Evolutionary conservation across 2,113 vertebrate genomes (phyloP), one percentile per base, ranked within the genome.

Genomic region (Daubentonia madagascariensis): DNA sequence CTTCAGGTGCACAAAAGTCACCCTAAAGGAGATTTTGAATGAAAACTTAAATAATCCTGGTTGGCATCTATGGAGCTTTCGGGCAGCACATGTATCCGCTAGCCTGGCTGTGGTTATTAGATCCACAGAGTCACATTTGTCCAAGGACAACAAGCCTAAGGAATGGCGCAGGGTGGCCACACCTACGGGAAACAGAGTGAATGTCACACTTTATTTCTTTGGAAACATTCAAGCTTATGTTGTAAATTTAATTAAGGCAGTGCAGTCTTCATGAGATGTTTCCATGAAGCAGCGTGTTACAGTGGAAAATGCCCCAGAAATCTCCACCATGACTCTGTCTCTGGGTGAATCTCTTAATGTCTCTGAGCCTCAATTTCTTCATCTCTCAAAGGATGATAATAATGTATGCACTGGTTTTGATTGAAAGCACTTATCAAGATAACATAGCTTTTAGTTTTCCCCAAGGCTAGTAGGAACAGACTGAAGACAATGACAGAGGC

Each of bases 1-100:
- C 96, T 96, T 95, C 89, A 96, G 93, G 92, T 95, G 96, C 93
- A 95, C 83, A 70, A 85, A 87, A 95, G 94, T 97, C 91, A 97
- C 84, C 96, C 95, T 92, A 96, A 96, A 97, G 97, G 96, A 97
- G 92, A 40, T 72, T 95, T 94, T 96, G 87, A 98, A 92, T 88
- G 96, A 98, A 97, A 96, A 96, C 96, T 95, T 96, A 93, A 95
- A 97, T 98, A 96, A 97, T 96, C 90, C 94, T 48, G 7, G 75
- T 43, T 2, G n/a, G 96, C 84, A 2, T 91, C 83, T 40, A 0
- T 1, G 5, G 65, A 90, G 63, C 54, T 40, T 50, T 20, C 3
- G 2, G 22, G 85, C n/a, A 91, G 68, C 45, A 35, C n/a, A 50
- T 65, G 54, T 13, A 1, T 59, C 70, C 1, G 1, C n/a, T 61